Percentiles rank a stretch among this genome's conserved stretches.
Conservation (phyloP, 2,113 vertebrate genomes). For the Burhinus bistriatus region DNA sequence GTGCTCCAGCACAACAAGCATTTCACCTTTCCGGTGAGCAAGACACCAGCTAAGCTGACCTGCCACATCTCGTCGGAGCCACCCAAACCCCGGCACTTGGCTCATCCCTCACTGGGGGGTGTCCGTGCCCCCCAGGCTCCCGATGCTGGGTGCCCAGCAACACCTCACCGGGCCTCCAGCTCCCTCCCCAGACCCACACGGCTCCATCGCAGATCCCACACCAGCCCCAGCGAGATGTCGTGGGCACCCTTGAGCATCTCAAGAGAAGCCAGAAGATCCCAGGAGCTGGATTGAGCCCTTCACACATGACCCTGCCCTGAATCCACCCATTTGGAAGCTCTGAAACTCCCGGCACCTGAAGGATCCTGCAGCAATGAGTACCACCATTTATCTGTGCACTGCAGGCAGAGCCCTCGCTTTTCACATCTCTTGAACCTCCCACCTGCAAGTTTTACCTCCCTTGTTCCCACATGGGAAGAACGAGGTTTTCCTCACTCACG, state of each 20-base stretch:
- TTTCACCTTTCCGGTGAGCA: background rate
- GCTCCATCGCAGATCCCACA: background rate
- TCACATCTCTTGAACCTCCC: background rate
- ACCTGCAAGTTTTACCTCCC: background rate
- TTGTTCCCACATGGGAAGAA: background rate
- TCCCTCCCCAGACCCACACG: background rate
- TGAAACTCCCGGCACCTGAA: background rate
- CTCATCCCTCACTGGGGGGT: background rate
- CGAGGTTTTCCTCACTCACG: background rate
- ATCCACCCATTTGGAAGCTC: background rate
- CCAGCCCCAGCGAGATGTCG: background rate
- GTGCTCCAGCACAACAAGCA: background rate
- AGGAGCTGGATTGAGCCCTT: background rate
- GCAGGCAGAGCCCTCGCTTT: background rate
- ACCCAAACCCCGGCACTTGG: background rate
- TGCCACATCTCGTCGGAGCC: background rate
- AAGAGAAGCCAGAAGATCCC: background rate
- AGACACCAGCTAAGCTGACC: background rate
- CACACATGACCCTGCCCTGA: background rate
- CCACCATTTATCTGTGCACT: no score
- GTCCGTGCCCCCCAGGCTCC: rapidly evolving
- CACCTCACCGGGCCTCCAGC: background rate
- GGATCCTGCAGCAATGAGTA: background rate
- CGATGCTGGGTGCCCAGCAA: rapidly evolving
- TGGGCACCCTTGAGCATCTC: background rate